A percentile compares a stretch with the other conserved stretches of the same genome.
These are phyloP conservation scores for Bicyclus anynana DNA, from an alignment of 1,140 invertebrate genomes.

Conservation along the genomic window DNA sequence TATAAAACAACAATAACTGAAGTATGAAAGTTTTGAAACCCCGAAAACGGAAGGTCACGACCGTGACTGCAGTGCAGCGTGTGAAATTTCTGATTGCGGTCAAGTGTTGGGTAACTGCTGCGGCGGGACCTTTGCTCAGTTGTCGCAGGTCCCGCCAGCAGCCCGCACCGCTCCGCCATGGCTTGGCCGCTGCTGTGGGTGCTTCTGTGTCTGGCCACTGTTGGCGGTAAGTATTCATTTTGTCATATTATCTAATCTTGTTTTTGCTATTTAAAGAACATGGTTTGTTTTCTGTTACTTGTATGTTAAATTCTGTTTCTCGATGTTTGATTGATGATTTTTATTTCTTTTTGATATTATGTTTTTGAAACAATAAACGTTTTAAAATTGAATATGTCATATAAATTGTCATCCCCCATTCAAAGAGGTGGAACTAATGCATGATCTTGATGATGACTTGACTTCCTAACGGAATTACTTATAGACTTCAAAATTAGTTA, in stretches of 20 bases:
- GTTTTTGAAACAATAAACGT: no score
- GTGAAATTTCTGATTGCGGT: conserved; percentile 51
- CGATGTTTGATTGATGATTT: no score
- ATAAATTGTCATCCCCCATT: no score
- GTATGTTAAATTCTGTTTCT: no score
- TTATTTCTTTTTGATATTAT: no score
- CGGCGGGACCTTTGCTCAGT: conserved; percentile 32
- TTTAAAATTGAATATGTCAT: no score
- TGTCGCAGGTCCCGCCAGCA: conserved; percentile 22
- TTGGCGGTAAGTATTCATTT: conserved; percentile 35
- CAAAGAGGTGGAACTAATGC: no score
- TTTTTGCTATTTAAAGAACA: no score
- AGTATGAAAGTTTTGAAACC: conserved; percentile 3
- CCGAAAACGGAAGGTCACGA: conserved; percentile 31
- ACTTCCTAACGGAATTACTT: no score
- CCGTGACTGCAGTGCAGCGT: conserved; percentile 40
- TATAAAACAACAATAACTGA: not conserved
- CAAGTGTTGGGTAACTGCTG: conserved; percentile 39
- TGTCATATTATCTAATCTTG: not conserved
- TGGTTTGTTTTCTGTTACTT: no score
- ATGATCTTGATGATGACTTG: no score
- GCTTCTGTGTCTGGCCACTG: conserved; percentile 25
- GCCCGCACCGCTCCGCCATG: conserved; percentile 31
- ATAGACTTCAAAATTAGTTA: no score
- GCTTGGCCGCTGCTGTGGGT: conserved; percentile 24